Percentiles rank a stretch among this genome's conserved stretches.
Evolutionary conservation across 2,797 vertebrate genomes (phyloP).

Genomic region (Sebastes dallii): DNA sequence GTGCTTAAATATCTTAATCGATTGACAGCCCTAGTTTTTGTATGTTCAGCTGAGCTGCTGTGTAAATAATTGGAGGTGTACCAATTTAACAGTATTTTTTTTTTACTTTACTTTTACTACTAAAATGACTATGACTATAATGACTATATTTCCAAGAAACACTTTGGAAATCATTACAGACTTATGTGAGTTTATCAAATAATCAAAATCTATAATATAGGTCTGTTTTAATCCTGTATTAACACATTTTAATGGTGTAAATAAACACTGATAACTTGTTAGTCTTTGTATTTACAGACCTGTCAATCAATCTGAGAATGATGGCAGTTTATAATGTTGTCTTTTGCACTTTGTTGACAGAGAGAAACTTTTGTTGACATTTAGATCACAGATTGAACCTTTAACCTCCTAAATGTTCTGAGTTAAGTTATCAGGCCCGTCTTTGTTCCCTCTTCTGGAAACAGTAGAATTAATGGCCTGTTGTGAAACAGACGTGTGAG

Average conservation of each 20-base stretch:
- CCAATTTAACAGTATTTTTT: background rate
- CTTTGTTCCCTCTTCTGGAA: conserved; percentile 56
- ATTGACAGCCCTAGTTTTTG: too few relatives aligned
- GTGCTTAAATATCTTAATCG: accelerated
- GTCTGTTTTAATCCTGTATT: background rate
- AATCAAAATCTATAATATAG: background rate
- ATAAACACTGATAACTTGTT: background rate
- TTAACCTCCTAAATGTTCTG: conserved; percentile 11
- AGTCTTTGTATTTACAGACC: background rate
- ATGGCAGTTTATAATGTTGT: background rate
- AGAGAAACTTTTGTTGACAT: background rate
- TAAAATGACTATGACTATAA: background rate
- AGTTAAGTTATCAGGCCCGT: conserved; percentile 21
- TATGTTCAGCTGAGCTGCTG: background rate
- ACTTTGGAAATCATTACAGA: too few relatives aligned
- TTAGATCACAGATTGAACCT: conserved; percentile 3
- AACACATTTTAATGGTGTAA: background rate
- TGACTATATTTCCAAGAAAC: background rate
- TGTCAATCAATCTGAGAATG: background rate
- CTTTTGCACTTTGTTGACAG: background rate
- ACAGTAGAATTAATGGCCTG: conserved; percentile 54
- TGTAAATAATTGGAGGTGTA: background rate
- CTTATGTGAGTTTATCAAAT: background rate
- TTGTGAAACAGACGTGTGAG: conserved; percentile 72
- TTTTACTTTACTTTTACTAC: background rate